These are phyloP conservation scores for Pharmacophagus antenor DNA, from an alignment of 2,888 invertebrate species.

Conservation along the genomic window DNA sequence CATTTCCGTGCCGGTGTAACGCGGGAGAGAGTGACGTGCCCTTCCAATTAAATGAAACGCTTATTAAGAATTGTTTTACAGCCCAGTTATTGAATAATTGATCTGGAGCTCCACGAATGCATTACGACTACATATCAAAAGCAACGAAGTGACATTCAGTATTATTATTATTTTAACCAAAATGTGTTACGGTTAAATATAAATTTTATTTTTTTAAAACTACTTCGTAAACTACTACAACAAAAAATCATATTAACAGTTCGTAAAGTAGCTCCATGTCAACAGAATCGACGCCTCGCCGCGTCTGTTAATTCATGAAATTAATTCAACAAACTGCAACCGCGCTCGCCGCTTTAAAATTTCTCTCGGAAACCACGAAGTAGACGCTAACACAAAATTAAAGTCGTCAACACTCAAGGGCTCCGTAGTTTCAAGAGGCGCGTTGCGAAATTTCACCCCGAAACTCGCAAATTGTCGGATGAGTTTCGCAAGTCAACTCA, in stretches of 20 bases:
- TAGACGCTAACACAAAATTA: slow-evolving; percentile 80
- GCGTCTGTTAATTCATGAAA: slow-evolving; percentile 70
- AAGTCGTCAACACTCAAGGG: slow-evolving; percentile 79
- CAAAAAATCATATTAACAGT: too few relatives aligned
- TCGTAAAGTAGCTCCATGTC: too few relatives aligned
- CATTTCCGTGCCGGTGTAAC: slow-evolving; percentile 59
- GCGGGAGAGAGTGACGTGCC: slow-evolving; percentile 47
- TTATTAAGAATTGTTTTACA: not conserved
- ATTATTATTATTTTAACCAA: too few relatives aligned
- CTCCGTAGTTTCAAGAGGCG: slow-evolving; percentile 75
- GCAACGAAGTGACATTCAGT: too few relatives aligned
- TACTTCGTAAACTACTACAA: too few relatives aligned
- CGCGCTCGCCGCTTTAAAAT: slow-evolving; percentile 74
- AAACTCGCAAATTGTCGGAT: slow-evolving; percentile 78
- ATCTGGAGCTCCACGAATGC: too few relatives aligned
- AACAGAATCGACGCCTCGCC: slow-evolving; percentile 43
- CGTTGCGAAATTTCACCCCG: slow-evolving; percentile 74
- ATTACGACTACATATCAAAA: too few relatives aligned
- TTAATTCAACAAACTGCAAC: slow-evolving; percentile 70
- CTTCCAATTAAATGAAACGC: slow-evolving; percentile 60
- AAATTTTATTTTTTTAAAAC: too few relatives aligned
- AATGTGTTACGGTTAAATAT: too few relatives aligned
- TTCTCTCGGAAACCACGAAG: slow-evolving; percentile 73
- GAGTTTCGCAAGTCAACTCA: slow-evolving; percentile 81
- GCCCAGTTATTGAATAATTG: not conserved